phyloP scores from a whole-genome alignment of 2,888 invertebrate species.

The Xestia ashworthii region DNA sequence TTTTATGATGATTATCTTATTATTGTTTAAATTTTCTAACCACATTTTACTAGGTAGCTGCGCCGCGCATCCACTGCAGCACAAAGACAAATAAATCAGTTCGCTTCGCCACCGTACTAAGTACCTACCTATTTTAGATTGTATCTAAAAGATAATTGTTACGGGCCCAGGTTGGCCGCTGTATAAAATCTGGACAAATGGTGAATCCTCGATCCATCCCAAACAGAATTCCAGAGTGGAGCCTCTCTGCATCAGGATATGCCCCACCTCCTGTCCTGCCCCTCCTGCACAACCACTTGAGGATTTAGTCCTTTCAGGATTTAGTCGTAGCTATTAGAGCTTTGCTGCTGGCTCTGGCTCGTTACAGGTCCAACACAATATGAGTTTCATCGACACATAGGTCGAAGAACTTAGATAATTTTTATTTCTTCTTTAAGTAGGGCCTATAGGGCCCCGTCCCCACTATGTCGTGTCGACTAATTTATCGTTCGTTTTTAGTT shows the following conservation, averaged over 20 bases:
- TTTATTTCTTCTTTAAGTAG: too few relatives aligned
- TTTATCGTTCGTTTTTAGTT: too few relatives aligned
- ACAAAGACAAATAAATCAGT: neutral
- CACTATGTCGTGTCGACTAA: too few relatives aligned
- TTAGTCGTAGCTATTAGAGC: too few relatives aligned
- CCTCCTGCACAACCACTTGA: too few relatives aligned
- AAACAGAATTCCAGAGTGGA: neutral
- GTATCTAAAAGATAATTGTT: neutral
- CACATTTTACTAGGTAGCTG: neutral
- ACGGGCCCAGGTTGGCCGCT: neutral
- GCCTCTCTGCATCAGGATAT: too few relatives aligned
- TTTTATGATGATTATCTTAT: neutral
- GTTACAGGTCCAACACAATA: too few relatives aligned
- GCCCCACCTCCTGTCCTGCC: neutral
- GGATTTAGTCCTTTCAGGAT: too few relatives aligned
- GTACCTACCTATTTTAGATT: neutral
- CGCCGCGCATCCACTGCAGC: neutral
- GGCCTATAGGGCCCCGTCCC: too few relatives aligned
- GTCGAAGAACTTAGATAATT: too few relatives aligned
- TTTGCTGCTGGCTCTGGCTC: too few relatives aligned
- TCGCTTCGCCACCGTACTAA: neutral
- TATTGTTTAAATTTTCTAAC: neutral
- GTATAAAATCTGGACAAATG: neutral
- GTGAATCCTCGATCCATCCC: neutral
- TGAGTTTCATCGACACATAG: too few relatives aligned